phyloP scores from a whole-genome alignment of 1,140 invertebrate genomes.

The Whitmania pigra region DNA sequence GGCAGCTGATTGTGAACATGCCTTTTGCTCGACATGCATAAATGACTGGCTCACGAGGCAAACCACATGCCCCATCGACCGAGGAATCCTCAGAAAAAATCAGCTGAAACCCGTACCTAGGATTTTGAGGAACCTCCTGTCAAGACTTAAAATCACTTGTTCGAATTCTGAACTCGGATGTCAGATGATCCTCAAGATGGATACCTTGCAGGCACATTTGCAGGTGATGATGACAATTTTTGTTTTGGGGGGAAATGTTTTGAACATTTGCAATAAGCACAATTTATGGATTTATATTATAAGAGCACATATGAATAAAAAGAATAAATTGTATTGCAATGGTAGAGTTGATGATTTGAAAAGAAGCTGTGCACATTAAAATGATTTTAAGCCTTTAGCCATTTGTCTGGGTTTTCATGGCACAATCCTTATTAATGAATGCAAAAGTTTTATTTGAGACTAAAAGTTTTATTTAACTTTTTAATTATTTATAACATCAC shows the following conservation, averaged over 20 bases:
- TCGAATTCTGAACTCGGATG: slow-evolving; percentile 80
- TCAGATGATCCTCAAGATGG: slow-evolving; percentile 67
- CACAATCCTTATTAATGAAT: no score
- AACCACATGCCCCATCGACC: slow-evolving; percentile 81
- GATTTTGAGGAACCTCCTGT: slow-evolving; percentile 76
- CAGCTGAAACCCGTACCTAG: slow-evolving; percentile 77
- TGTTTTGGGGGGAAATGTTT: background rate
- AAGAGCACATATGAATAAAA: no score
- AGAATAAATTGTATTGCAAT: no score
- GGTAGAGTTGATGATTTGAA: no score
- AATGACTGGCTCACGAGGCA: slow-evolving; percentile 83
- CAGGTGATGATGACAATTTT: slow-evolving; percentile 21
- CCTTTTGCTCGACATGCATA: slow-evolving; percentile 83
- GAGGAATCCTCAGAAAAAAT: slow-evolving; percentile 68
- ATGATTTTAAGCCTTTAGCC: no score
- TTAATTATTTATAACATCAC: no score
- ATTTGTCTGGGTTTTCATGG: no score
- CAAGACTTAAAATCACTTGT: slow-evolving; percentile 73
- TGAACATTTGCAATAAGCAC: background rate
- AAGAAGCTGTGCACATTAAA: no score
- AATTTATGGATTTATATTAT: background rate
- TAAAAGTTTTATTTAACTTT: no score
- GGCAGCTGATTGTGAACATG: slow-evolving; percentile 87
- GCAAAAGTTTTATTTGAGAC: no score
- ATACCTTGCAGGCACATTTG: slow-evolving; percentile 64